These are phyloP conservation scores for Ichneumoninae sp. DNA, from an alignment of 2,888 invertebrate genomes.

Conservation along the genomic window DNA sequence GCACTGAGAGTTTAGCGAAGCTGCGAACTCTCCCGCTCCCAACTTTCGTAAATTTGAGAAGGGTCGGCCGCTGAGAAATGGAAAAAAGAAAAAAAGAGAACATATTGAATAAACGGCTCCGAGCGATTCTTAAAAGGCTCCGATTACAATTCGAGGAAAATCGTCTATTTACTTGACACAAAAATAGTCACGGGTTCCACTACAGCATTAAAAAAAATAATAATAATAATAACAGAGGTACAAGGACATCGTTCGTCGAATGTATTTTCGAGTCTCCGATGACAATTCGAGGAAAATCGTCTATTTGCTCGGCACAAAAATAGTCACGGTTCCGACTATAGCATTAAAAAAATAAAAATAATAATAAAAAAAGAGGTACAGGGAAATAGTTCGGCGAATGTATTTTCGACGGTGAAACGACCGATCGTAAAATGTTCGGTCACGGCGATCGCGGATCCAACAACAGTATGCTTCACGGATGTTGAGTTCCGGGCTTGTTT, in stretches of 20 bases:
- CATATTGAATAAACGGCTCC: neutral
- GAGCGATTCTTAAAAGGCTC: slow-evolving; percentile 12
- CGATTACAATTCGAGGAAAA: slow-evolving; percentile 23
- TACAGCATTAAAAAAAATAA: neutral
- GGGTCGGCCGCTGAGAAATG: slow-evolving; percentile 53
- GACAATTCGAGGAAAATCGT: slow-evolving; percentile 11
- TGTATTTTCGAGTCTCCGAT: neutral
- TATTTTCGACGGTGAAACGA: slow-evolving; percentile 17
- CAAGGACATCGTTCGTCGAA: no score
- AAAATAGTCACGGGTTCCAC: neutral
- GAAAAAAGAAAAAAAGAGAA: slow-evolving; percentile 12
- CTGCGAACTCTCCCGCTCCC: slow-evolving; percentile 12
- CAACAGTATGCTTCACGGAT: slow-evolving; percentile 60
- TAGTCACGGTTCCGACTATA: neutral
- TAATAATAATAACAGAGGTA: no score
- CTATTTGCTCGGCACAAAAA: neutral
- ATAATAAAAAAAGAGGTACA: neutral
- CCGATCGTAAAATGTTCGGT: neutral
- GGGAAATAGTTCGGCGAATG: neutral
- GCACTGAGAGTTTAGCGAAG: slow-evolving; percentile 5
- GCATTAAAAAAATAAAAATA: neutral
- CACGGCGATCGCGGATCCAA: slow-evolving; percentile 22
- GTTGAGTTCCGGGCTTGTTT: slow-evolving; percentile 69
- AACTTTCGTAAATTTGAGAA: slow-evolving; percentile 65
- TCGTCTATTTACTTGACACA: neutral